Evolutionary conservation across 2,888 invertebrate genomes (phyloP).

Genomic region (Cylloceria caligata): DNA sequence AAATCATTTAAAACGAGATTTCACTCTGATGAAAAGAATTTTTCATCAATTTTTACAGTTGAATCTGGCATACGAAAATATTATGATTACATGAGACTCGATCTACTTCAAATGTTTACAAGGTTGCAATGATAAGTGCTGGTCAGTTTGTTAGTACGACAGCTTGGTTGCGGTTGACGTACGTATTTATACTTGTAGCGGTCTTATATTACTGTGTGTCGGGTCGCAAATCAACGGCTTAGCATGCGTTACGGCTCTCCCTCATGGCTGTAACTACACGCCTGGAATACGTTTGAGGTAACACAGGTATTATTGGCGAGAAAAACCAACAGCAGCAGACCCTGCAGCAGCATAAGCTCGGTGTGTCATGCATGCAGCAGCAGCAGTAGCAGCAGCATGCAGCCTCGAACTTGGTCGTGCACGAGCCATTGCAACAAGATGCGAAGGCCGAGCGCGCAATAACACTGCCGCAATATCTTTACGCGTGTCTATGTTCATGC

Average conservation of each 20-base stretch:
- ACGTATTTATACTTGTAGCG: constrained; percentile 15
- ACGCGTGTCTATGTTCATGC: constrained; percentile 33
- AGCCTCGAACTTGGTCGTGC: constrained; percentile 64
- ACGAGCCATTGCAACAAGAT: constrained; percentile 45
- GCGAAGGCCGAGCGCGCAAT: constrained; percentile 54
- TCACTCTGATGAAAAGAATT: no score
- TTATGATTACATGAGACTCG: not conserved
- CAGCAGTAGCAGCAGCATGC: constrained; percentile 39
- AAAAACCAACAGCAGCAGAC: constrained; percentile 13
- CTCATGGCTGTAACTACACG: constrained; percentile 35
- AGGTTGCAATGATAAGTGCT: not conserved
- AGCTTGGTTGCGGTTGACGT: constrained; percentile 19
- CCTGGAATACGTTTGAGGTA: constrained; percentile 31
- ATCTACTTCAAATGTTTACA: not conserved
- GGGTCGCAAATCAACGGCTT: constrained; percentile 34
- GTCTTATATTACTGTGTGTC: constrained; percentile 28
- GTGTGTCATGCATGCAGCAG: constrained; percentile 35
- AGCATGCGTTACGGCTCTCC: constrained; percentile 39
- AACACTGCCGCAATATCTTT: constrained; percentile 45
- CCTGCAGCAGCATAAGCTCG: constrained; percentile 6
- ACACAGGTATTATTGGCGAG: constrained; percentile 11
- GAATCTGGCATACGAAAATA: not conserved
- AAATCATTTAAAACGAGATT: no score
- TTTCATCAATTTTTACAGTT: no score
- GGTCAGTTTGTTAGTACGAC: not conserved